Conservation (phyloP, 2,888 invertebrate species). For the Dryobotodes eremita region DNA sequence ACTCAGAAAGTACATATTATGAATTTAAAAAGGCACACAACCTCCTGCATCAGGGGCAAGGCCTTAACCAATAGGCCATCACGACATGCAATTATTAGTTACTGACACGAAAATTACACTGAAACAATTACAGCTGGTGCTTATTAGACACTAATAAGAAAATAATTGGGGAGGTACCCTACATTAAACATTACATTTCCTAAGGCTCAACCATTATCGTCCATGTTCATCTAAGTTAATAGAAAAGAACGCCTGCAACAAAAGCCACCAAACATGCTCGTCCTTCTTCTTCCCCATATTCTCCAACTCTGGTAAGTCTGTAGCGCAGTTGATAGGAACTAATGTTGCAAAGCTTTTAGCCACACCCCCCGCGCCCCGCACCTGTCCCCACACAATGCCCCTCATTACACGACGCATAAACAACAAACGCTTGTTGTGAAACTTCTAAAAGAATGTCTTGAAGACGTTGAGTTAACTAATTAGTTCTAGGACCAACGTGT, state of each 20-base stretch:
- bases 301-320: constrained; percentile 68
- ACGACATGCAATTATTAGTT: too few relatives aligned
- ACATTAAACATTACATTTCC: too few relatives aligned
- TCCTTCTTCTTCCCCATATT: constrained; percentile 47
- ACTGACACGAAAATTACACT: too few relatives aligned
- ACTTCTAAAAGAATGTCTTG: constrained; percentile 52
- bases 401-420: constrained; percentile 68
- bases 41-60: too few relatives aligned
- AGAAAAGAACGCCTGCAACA: background rate
- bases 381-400: constrained; percentile 73
- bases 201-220: background rate
- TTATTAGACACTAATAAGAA: too few relatives aligned
- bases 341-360: constrained; percentile 86
- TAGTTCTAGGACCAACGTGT: constrained; percentile 16
- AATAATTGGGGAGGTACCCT: too few relatives aligned
- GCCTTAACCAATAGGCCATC: too few relatives aligned
- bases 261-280: constrained; percentile 25
- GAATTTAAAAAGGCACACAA: too few relatives aligned
- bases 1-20: too few relatives aligned
- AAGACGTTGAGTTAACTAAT: constrained; percentile 26
- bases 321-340: constrained; percentile 82
- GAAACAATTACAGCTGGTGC: too few relatives aligned
- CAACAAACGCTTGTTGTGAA: constrained; percentile 44
- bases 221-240: background rate
- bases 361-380: constrained; percentile 59